Percentiles rank a stretch among this genome's conserved stretches.
Evolutionary conservation across 2,113 vertebrate species (phyloP).

Genomic region (Misgurnus mizolepis): DNA sequence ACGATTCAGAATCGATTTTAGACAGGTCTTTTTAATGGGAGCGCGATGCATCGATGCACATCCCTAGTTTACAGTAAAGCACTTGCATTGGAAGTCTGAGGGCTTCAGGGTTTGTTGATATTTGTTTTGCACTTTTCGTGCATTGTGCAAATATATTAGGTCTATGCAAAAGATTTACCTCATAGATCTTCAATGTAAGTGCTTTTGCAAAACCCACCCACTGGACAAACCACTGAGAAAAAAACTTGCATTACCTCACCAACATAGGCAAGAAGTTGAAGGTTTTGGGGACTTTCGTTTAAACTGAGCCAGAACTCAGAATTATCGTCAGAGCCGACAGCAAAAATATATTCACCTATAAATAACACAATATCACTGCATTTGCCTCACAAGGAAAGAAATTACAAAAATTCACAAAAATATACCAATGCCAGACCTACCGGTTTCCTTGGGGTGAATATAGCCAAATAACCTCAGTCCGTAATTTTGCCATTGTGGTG

Average conservation of each 20-base stretch:
- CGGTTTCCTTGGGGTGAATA: conserved; percentile 22
- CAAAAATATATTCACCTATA: conserved; percentile 48
- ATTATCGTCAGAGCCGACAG: conserved; percentile 47
- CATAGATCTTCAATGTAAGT: background rate
- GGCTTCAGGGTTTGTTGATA: too few species aligned
- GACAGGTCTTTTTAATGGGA: too few species aligned
- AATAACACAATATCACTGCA: background rate
- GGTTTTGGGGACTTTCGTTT: conserved; percentile 14
- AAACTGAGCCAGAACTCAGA: conserved; percentile 52
- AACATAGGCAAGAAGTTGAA: conserved; percentile 30
- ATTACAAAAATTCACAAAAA: background rate
- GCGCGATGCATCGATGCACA: too few species aligned
- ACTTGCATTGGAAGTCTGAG: background rate
- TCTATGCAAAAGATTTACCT: too few species aligned
- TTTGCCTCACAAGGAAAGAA: too few species aligned
- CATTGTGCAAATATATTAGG: too few species aligned
- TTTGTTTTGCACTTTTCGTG: too few species aligned
- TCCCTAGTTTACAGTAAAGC: background rate
- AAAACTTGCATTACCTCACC: conserved; percentile 36
- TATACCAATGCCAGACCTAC: background rate
- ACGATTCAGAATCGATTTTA: too few species aligned
- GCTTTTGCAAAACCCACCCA: background rate
- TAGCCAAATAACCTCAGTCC: conserved; percentile 51
- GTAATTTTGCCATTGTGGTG: conserved; percentile 17
- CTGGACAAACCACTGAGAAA: background rate